These are phyloP conservation scores for Ursus arctos DNA, from an alignment of 2,113 vertebrate genomes.

Conservation along the genomic window DNA sequence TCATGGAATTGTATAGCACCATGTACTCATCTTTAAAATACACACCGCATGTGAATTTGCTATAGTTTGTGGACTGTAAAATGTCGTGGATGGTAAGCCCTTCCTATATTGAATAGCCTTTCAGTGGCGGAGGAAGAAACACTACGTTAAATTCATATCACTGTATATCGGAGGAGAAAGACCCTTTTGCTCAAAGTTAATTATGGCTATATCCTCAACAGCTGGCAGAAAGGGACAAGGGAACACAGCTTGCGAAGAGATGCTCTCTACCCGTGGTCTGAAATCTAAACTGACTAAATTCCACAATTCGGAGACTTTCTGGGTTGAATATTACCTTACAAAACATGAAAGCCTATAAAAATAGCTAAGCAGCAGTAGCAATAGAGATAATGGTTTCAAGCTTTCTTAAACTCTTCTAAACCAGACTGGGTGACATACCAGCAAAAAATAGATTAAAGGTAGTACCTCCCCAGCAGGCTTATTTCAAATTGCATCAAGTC, in stretches of 20 bases:
- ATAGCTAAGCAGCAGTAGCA: not conserved
- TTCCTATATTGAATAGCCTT: not conserved
- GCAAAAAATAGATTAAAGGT: not conserved
- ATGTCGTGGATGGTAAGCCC: not conserved
- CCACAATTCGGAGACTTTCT: not conserved
- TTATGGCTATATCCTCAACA: not conserved
- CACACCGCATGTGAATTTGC: not conserved
- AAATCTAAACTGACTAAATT: not conserved
- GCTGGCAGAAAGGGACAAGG: not conserved
- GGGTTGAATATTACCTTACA: not conserved
- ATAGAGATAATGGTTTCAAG: not conserved
- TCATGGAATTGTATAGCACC: not conserved
- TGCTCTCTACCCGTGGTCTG: not conserved
- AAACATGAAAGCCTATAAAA: not conserved
- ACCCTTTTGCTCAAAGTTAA: not conserved
- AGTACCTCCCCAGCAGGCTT: not conserved
- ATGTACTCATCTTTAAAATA: not conserved
- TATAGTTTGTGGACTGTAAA: not conserved
- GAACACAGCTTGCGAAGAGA: not conserved
- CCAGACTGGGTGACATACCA: not conserved
- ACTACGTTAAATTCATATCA: not conserved
- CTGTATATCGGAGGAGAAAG: not conserved
- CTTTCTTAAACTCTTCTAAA: slow-evolving; percentile 5
- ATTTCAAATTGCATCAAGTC: not conserved
- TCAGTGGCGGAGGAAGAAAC: not conserved